A percentile compares a stretch with the other conserved stretches of the same genome.
phyloP scores from a whole-genome alignment of 2,797 vertebrate species.

The Neosalanx taihuensis region DNA sequence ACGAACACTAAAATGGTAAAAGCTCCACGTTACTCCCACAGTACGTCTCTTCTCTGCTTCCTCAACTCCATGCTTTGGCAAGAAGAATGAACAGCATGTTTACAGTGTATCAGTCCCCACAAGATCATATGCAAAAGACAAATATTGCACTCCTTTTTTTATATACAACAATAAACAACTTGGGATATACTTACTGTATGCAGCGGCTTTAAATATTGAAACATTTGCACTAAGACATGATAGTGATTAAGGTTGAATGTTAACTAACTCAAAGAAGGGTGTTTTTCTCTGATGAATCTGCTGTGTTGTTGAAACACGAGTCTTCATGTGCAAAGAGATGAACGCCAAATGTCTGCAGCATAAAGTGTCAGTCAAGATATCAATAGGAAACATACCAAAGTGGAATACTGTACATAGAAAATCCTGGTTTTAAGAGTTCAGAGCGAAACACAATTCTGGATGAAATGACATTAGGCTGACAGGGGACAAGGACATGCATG shows the following conservation, averaged over 20 bases:
- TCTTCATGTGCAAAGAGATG: slow-evolving; percentile 77
- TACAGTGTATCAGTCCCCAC: slow-evolving; percentile 91
- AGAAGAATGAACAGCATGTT: slow-evolving; percentile 78
- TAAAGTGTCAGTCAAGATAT: slow-evolving; percentile 54
- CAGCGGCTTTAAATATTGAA: slow-evolving; percentile 66
- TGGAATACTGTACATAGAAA: slow-evolving; percentile 70
- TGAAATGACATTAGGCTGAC: slow-evolving; percentile 22
- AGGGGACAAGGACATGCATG: slow-evolving; percentile 45
- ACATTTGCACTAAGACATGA: slow-evolving; percentile 67
- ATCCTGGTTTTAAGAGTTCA: slow-evolving; percentile 35
- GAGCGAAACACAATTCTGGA: slow-evolving; percentile 39
- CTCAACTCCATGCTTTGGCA: slow-evolving; percentile 89
- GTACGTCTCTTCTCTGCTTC: slow-evolving; percentile 75
- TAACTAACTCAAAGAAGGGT: slow-evolving; percentile 57
- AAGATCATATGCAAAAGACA: slow-evolving; percentile 78
- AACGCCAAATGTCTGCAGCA: slow-evolving; percentile 60
- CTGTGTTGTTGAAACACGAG: slow-evolving; percentile 76
- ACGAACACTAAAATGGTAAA: slow-evolving; percentile 88
- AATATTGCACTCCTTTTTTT: slow-evolving; percentile 91
- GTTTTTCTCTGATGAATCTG: slow-evolving; percentile 34
- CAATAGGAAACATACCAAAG: slow-evolving; percentile 65
- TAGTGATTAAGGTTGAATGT: slow-evolving; percentile 69
- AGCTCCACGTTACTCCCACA: slow-evolving; percentile 82
- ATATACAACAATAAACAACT: slow-evolving; percentile 85
- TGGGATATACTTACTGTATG: slow-evolving; percentile 63